Base-by-base conservation (phyloP, 2,888 invertebrate species). In the Polydrusus tereticollis region DNA sequence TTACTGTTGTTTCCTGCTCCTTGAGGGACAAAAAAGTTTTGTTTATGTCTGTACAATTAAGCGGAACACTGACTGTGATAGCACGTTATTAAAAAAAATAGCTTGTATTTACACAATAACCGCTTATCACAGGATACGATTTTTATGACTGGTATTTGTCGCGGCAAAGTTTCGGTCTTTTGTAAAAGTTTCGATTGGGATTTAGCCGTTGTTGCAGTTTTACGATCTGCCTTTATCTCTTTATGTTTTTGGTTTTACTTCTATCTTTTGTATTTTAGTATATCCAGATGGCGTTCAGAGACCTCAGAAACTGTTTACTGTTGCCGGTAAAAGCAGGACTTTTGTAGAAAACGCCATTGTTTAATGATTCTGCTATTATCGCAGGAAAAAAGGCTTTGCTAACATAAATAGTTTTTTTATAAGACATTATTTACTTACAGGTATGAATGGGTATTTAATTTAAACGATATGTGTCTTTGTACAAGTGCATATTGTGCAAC, bases 1-100 rank as follows among this genome's bases (percentile, higher is more conserved):
- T 65, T 65, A 65, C 43, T 65, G 65, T 29, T 65, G 65, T 47
- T 62, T 33, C 20, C 38, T 21, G 20, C 36, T 58, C 36, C 36
- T 58, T 38, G 21, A n/a, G 41, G 38, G 41, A 58, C 36, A 38
- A 58, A 58, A 41, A 58, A 55, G 16, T 55, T 55, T 55, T 55
- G 47, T 47, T 21, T 47, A 16, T 16, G 29, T 10, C 29, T 29
- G 29, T 55, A 55, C 29, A 55, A 55, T 55, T 55, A 55, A 29
- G 16, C 16, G 7, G 29, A 55, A 55, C 52, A 55, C 23, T 29
- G 16, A 29, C n/a, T n/a, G 12, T 45, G 45, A 45, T 18, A 20
- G 5, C n/a, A 36, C 2, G 7, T 41, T 41, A 41, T 41, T 41
- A 41, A 41, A 41, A 41, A 41, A 16, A 7, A 36, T n/a, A 41